Conservation (phyloP, 2,113 vertebrate species). For the Oceanodroma tethys region DNA sequence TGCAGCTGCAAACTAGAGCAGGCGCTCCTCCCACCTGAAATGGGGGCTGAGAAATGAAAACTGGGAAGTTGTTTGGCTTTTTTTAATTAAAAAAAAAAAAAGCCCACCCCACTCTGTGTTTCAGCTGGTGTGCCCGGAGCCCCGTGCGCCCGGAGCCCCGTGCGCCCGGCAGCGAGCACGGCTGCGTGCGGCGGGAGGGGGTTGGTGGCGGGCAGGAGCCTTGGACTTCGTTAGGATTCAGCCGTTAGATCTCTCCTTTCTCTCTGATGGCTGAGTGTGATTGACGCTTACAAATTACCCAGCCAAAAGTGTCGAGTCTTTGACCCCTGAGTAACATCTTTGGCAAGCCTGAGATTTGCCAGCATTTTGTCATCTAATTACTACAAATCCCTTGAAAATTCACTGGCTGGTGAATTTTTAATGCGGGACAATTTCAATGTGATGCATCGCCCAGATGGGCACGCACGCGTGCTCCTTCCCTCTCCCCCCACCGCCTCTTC, state of each 20-base stretch:
- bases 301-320: constrained; percentile 94
- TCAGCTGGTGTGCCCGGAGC: not conserved
- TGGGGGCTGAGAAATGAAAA: not conserved
- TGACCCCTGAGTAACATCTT: constrained; percentile 97
- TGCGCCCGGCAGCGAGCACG: not conserved
- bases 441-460: constrained; percentile 77
- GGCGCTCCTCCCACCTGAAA: not conserved
- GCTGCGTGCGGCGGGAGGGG: not conserved
- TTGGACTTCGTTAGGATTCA: constrained; percentile 73
- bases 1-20: not conserved
- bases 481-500: not conserved
- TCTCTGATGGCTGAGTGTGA: constrained; percentile 89
- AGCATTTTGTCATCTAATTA: constrained; percentile 99
- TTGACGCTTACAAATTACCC: constrained; percentile 99
- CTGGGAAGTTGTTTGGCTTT: not conserved
- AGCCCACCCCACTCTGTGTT: accelerated
- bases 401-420: constrained; percentile 97
- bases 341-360: constrained; percentile 88
- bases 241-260: constrained; percentile 55
- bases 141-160: not conserved
- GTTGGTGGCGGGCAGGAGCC: not conserved
- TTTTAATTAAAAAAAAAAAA: not conserved
- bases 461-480: not conserved
- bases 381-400: constrained; percentile 98
- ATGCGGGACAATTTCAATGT: constrained; percentile 83